Conservation (phyloP, 2,888 invertebrate species). For the Drosophila helvetica region DNA sequence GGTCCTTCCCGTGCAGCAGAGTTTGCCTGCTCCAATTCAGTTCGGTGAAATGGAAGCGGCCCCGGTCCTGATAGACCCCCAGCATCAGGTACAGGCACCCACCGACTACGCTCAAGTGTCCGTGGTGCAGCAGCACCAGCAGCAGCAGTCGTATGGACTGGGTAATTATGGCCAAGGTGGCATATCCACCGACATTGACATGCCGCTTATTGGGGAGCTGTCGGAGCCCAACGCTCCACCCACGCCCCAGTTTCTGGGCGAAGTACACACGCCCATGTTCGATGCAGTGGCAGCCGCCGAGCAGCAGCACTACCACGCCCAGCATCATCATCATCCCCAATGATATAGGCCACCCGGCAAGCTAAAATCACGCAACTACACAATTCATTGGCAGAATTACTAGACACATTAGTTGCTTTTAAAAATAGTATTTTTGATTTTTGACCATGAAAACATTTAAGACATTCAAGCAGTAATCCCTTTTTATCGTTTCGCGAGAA, state of each 20-base stretch:
- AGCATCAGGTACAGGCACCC: conserved; percentile 56
- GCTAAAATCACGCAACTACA: conserved; percentile 73
- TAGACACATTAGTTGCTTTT: conserved; percentile 22
- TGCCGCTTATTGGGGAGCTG: conserved; percentile 80
- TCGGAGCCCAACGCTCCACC: conserved; percentile 80
- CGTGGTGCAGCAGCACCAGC: conserved; percentile 69
- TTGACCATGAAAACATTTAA: not conserved
- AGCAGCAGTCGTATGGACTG: conserved; percentile 68
- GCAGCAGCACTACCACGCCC: conserved; percentile 81
- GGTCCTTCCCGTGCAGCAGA: conserved; percentile 39
- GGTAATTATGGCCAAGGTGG: conserved; percentile 53
- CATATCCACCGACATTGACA: conserved; percentile 77
- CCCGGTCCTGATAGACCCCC: conserved; percentile 69
- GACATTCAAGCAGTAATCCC: not conserved
- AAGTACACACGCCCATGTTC: conserved; percentile 82
- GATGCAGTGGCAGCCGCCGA: conserved; percentile 81
- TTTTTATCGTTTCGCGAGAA: not conserved
- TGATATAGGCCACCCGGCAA: conserved; percentile 67
- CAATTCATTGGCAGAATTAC: conserved; percentile 79
- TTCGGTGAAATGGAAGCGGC: conserved; percentile 82
- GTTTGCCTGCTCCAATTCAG: conserved; percentile 74
- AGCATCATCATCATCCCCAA: conserved; percentile 76
- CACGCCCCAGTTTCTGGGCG: conserved; percentile 80
- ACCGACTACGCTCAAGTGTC: conserved; percentile 63
- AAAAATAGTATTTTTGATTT: not conserved